Conservation (phyloP, 2,113 vertebrate species). For the Vanacampus margaritifer region DNA sequence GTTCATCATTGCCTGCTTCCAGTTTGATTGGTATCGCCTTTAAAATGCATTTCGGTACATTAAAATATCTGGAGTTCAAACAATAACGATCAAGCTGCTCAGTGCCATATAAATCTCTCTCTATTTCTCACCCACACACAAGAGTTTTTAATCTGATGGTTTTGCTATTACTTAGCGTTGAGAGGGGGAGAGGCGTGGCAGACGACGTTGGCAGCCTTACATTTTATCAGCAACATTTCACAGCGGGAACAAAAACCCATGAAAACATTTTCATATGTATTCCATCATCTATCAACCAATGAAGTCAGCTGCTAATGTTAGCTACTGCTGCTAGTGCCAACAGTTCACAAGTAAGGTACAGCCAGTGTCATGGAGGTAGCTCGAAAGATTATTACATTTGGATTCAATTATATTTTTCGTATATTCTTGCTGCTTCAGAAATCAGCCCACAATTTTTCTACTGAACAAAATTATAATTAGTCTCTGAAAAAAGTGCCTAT, state of each 20-base stretch:
- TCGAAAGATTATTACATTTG: too few relatives aligned
- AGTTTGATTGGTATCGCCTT: slow-evolving; percentile 5
- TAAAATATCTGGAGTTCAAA: slow-evolving; percentile 1
- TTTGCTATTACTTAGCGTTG: neutral
- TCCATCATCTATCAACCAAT: neutral
- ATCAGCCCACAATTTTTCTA: too few relatives aligned
- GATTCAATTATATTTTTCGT: too few relatives aligned
- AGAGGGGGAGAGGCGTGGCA: too few relatives aligned
- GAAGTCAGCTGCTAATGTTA: neutral
- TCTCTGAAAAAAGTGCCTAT: too few relatives aligned
- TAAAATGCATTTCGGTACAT: slow-evolving; percentile 1
- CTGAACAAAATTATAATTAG: too few relatives aligned
- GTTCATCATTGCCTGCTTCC: slow-evolving; percentile 2
- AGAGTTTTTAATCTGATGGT: neutral
- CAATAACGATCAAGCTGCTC: neutral
- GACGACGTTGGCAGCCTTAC: neutral
- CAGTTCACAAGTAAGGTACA: too few relatives aligned
- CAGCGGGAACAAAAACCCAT: neutral
- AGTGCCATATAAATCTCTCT: neutral
- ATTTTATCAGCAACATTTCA: neutral
- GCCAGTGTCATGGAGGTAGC: too few relatives aligned
- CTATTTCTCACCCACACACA: neutral
- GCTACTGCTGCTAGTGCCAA: neutral
- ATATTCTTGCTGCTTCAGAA: too few relatives aligned
- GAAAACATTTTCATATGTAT: neutral